Percentiles rank a stretch among this genome's conserved stretches.
phyloP scores from a whole-genome alignment of 1,140 invertebrate species.

The Diabrotica undecimpunctata region DNA sequence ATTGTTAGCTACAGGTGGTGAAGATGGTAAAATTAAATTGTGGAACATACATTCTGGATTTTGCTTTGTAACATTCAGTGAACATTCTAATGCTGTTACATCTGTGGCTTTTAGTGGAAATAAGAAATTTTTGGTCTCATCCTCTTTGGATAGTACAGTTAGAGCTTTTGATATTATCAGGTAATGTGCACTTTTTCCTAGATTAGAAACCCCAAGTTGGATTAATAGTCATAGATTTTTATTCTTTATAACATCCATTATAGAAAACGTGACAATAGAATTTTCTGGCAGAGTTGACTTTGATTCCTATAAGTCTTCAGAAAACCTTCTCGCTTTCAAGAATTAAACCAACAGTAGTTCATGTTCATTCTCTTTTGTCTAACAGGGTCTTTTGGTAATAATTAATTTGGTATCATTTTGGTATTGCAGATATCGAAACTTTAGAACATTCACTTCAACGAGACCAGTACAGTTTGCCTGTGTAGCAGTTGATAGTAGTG shows the following conservation, averaged over 20 bases:
- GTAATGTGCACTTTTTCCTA: slow-evolving; percentile 41
- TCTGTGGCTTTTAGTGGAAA: slow-evolving; percentile 82
- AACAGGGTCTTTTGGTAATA: too few relatives aligned
- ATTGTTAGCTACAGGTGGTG: slow-evolving; percentile 86
- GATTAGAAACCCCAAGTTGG: too few relatives aligned
- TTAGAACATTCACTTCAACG: slow-evolving; percentile 90
- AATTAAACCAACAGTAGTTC: too few relatives aligned
- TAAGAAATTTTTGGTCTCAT: slow-evolving; percentile 87
- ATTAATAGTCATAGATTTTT: too few relatives aligned
- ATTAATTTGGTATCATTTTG: background rate
- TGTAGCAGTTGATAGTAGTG: slow-evolving; percentile 80
- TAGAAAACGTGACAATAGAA: too few relatives aligned
- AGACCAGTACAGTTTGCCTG: slow-evolving; percentile 90
- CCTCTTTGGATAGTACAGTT: slow-evolving; percentile 92
- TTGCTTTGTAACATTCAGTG: slow-evolving; percentile 91
- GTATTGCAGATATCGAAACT: slow-evolving; percentile 87
- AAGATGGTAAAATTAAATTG: slow-evolving; percentile 94
- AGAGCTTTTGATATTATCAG: slow-evolving; percentile 89
- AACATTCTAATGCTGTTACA: slow-evolving; percentile 80
- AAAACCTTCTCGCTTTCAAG: too few relatives aligned
- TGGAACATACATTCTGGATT: slow-evolving; percentile 91
- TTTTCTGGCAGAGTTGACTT: too few relatives aligned
- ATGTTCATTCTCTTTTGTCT: too few relatives aligned
- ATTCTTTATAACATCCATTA: too few relatives aligned
- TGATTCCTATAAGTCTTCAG: too few relatives aligned